A percentile compares a stretch with the other conserved stretches of the same genome.
Conservation (phyloP, 2,797 vertebrate genomes). For the Acropternis orthonyx region DNA sequence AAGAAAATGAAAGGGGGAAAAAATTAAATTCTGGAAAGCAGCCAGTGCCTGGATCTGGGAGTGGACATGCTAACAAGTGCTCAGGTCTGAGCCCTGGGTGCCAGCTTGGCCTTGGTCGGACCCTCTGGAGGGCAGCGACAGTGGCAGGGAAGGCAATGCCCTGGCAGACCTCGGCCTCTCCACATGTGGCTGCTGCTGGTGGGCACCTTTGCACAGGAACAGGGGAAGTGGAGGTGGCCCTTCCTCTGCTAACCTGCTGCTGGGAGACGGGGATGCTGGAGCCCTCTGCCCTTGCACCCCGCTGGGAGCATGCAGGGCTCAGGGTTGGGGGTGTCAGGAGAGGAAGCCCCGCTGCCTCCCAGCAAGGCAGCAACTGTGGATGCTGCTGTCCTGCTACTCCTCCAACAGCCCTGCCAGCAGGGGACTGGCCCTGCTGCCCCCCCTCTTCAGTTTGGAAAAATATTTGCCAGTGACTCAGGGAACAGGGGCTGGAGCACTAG, state of each 20-base stretch:
- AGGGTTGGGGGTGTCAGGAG: not conserved
- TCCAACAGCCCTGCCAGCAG: not conserved
- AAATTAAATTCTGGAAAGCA: not conserved
- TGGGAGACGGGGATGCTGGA: not conserved
- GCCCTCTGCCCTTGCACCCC: fast-evolving
- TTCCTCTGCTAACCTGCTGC: not conserved
- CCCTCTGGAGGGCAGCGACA: not conserved
- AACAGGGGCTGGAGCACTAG: not conserved
- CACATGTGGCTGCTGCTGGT: not conserved
- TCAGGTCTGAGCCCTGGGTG: not conserved
- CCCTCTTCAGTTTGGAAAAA: not conserved
- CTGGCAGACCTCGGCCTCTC: too few species aligned
- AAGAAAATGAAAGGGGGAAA: not conserved
- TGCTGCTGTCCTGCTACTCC: not conserved
- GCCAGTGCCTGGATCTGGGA: not conserved
- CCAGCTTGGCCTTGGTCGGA: not conserved
- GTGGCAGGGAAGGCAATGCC: not conserved
- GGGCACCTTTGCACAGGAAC: too few species aligned
- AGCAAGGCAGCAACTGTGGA: fast-evolving
- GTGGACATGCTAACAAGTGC: not conserved
- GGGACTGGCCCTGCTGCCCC: not conserved
- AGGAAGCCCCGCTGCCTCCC: not conserved
- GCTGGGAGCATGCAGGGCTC: fast-evolving
- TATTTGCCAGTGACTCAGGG: not conserved
- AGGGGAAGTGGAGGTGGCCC: not conserved